Evolutionary conservation across 2,888 invertebrate species (phyloP).

Genomic region (Latheticus oryzae): DNA sequence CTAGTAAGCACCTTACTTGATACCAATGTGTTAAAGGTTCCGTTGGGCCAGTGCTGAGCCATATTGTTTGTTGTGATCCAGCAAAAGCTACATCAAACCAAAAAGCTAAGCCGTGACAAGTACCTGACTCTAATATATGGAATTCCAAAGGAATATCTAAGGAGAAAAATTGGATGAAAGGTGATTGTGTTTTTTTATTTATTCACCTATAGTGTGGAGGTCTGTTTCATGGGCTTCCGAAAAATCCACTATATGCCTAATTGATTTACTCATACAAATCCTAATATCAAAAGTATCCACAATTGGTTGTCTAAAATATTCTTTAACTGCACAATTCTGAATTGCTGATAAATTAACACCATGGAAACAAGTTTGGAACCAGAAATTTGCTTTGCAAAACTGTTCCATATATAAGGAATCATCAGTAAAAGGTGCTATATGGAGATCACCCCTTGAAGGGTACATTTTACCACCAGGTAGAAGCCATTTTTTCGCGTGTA

Average conservation of each 20-base stretch:
- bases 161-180: no score
- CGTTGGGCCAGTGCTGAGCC: constrained; percentile 97
- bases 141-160: constrained; percentile 93
- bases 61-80: constrained; percentile 89
- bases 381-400: constrained; percentile 98
- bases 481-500: constrained; percentile 98
- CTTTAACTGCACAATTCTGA: constrained; percentile 92
- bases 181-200: no score
- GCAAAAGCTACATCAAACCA: constrained; percentile 99
- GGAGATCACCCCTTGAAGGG: constrained; percentile 95
- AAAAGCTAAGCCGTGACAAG: constrained; percentile 97
- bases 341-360: constrained; percentile 95
- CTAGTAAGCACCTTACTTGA: constrained; percentile 95
- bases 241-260: constrained; percentile 94
- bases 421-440: constrained; percentile 97
- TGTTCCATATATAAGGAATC: constrained; percentile 98
- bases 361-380: constrained; percentile 98
- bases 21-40: constrained; percentile 99
- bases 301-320: constrained; percentile 97
- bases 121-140: constrained; percentile 90
- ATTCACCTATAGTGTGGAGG: constrained; percentile 83
- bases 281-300: constrained; percentile 98
- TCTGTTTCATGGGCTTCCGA: constrained; percentile 91
- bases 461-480: constrained; percentile 96
- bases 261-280: constrained; percentile 95